These are phyloP conservation scores for Drosophila triauraria DNA, from an alignment of 1,140 invertebrate species.

Conservation along the genomic window DNA sequence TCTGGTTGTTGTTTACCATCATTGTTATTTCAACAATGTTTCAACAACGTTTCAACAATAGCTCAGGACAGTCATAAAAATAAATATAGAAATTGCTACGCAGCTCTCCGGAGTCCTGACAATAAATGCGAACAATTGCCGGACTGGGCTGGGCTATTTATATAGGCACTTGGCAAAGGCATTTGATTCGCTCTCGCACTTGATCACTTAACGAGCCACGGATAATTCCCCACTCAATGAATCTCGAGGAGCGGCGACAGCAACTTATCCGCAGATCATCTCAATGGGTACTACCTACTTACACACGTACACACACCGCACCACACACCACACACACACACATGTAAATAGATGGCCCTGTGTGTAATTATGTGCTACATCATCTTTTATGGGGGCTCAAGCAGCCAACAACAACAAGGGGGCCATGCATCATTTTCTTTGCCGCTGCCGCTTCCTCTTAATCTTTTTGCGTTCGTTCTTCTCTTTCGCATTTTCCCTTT, in stretches of 20 bases:
- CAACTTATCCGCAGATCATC: constrained; percentile 56
- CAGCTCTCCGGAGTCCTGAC: background rate
- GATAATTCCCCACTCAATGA: constrained; percentile 51
- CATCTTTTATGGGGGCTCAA: constrained; percentile 71
- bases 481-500: background rate
- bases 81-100: background rate
- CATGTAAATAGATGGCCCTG: constrained; percentile 26
- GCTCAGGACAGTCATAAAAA: background rate
- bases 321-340: constrained; percentile 8
- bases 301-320: constrained; percentile 9
- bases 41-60: constrained; percentile 4
- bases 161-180: constrained; percentile 18
- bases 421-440: constrained; percentile 57
- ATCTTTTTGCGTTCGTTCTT: constrained; percentile 36
- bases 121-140: constrained; percentile 21
- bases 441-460: constrained; percentile 25
- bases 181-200: constrained; percentile 31
- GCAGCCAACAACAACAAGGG: constrained; percentile 27
- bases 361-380: constrained; percentile 79
- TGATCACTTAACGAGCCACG: constrained; percentile 50
- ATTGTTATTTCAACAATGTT: background rate
- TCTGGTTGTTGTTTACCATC: background rate
- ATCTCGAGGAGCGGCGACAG: constrained; percentile 21
- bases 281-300: constrained; percentile 53
- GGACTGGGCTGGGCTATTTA: constrained; percentile 18